Evolutionary conservation across 2,888 invertebrate genomes (phyloP), one percentile per base, ranked within the genome.

Genomic region (Tortricodes alternella): DNA sequence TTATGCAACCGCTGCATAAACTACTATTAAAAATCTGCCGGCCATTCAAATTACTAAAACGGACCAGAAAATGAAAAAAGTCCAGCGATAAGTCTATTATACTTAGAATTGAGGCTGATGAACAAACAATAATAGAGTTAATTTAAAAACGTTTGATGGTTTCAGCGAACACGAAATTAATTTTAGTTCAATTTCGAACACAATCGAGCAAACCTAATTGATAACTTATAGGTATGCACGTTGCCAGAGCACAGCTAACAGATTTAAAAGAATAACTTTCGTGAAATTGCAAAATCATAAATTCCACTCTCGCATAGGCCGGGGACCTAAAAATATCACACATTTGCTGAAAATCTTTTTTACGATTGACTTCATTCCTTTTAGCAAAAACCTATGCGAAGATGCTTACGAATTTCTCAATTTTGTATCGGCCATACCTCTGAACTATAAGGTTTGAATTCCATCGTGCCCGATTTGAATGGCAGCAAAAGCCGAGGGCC

Each of bases 291-390:
- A 8, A 49, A 43, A 37, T 50, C 49, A 50, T 38, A 38, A 50
- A 56, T 49, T 56, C 43, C 37, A 11, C 35, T n/a, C n/a, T 19
- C 44, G 37, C 41, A 16, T 50, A 43, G 27, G 13, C 9, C 37
- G 27, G 37, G 1, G 0, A 27, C 44, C 49, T 44, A 56, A 37
- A 56, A 56, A 56, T 43, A 56, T 56, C 49, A 50, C 49, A 56
- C 56, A 56, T 56, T 50, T 50, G 49, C 43, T 38, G 49, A 56
- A 56, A 56, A 44, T 49, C 50, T 37, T 44, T 56, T 46, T 56
- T 50, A 56, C 56, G 56, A 49, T 49, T 50, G 56, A 56, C 49
- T 56, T 56, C 56, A 50, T 56, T 56, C 56, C 56, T 44, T 56
- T 56, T 44, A 56, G 56, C 49, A 44, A 56, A 50, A 37, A 44